Conservation (phyloP, 1,140 invertebrate species). For the Ctenoplectra terminalis region DNA sequence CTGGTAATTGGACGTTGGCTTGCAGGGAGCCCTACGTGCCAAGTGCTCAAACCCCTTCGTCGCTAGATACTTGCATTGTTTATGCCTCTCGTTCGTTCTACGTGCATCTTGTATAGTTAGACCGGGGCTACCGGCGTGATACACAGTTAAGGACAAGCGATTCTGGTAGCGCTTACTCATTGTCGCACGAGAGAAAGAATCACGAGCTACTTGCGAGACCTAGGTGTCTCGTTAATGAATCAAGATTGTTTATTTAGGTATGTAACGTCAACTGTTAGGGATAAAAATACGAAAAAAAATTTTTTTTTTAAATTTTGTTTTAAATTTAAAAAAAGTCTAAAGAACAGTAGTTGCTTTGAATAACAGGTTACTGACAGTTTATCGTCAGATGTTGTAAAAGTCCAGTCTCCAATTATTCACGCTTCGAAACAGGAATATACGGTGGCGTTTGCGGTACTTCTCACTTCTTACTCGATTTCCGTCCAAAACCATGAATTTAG, state of each 20-base stretch:
- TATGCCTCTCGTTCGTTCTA: slow-evolving; percentile 63
- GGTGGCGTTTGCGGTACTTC: slow-evolving; percentile 20
- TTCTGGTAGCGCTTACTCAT: slow-evolving; percentile 47
- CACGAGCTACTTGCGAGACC: not conserved
- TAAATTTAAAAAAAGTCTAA: no score
- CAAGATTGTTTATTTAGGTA: not conserved
- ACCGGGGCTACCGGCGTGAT: slow-evolving; percentile 41
- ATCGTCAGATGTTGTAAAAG: no score
- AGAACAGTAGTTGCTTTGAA: no score
- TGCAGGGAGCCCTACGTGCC: slow-evolving; percentile 79
- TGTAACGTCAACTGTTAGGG: no score
- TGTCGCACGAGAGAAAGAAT: slow-evolving; percentile 28
- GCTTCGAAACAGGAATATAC: not conserved
- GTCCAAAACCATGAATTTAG: slow-evolving; percentile 51
- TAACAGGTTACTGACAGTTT: no score
- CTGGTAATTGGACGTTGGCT: slow-evolving; percentile 80
- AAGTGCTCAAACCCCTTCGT: slow-evolving; percentile 79
- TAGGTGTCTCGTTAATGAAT: not conserved
- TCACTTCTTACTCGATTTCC: slow-evolving; percentile 41
- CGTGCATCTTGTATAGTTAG: slow-evolving; percentile 48
- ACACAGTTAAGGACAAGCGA: slow-evolving; percentile 59
- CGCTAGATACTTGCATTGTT: slow-evolving; percentile 76
- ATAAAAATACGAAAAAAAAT: no score
- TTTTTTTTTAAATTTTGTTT: no score
- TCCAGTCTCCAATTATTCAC: no score